Base-by-base conservation (phyloP, 1,140 invertebrate species). In the Heliconius nattereri region DNA sequence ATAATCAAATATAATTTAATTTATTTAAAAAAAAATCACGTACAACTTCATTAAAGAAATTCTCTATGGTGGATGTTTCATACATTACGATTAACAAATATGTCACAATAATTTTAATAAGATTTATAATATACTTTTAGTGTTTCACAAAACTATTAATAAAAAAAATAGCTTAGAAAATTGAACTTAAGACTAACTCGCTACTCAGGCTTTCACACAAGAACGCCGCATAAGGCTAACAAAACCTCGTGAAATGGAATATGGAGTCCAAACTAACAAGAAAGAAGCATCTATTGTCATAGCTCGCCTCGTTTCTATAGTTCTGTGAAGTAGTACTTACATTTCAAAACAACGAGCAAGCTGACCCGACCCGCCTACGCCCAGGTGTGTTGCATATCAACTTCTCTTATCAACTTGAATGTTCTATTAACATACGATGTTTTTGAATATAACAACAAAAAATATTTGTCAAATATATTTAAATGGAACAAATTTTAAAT, bases 301-400 rank as follows among this genome's bases (percentile, higher is more conserved):
- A 23, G 29, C 54, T 40, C 57, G 70, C 54, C 71, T 71, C 9
- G 57, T 78, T 73, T 78, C 78, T 78, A 37, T 49, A 73, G 29
- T 77, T 75, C 73, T 83, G 81, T 72, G 29, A 11, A 72, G 71
- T 84, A 73, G 78, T 84, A 83, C 19, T 1, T 52, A 19, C 86
- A 81, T 90, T 91, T 88, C 86, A 86, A 90, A 88, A 85, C 82
- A 66, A 78, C 78, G 85, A 87, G 88, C 85, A 89, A 83, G 85
- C 83, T 76, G 81, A 79, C 79, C 86, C 88, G 79, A 79, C 80
- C 86, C 89, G 85, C 91, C 90, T 86, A 91, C 91, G 84, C 86
- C 88, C 88, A 91, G 90, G 87, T 88, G 88, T 81, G 78, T 83
- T 80, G 86, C 80, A 78, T 86, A 86, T 88, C 89, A 88, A 87